phyloP scores from a whole-genome alignment of 2,888 invertebrate species.

The Stenichneumon culpator region DNA sequence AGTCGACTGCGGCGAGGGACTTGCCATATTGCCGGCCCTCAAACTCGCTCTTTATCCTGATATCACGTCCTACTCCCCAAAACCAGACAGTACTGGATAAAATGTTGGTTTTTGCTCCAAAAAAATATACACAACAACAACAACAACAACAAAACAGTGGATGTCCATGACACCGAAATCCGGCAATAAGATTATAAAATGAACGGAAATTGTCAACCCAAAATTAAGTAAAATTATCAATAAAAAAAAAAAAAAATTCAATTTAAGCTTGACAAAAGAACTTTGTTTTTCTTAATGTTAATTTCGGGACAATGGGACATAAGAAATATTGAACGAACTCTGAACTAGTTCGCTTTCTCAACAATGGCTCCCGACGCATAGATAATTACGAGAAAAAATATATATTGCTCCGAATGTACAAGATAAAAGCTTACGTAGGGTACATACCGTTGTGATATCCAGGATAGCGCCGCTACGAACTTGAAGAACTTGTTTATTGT shows the following conservation, averaged over 20 bases:
- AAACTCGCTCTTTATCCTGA: slow-evolving; percentile 73
- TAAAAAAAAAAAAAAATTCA: neutral
- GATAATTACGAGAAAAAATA: neutral
- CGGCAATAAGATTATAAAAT: neutral
- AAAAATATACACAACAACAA: neutral
- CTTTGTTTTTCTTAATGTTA: neutral
- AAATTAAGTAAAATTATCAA: too few species aligned
- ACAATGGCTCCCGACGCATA: slow-evolving; percentile 5
- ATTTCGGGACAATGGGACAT: neutral
- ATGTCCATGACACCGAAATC: neutral
- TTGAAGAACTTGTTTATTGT: slow-evolving; percentile 1
- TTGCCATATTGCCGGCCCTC: slow-evolving; percentile 88
- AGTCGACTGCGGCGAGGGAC: slow-evolving; percentile 94
- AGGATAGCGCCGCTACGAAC: neutral
- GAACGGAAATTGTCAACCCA: neutral
- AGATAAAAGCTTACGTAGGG: neutral
- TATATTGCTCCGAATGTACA: neutral
- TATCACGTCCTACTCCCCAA: slow-evolving; percentile 66
- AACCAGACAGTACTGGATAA: neutral
- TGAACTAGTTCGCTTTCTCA: neutral
- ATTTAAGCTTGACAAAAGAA: neutral
- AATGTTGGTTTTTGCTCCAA: neutral
- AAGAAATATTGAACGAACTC: neutral
- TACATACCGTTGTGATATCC: slow-evolving; percentile 20
- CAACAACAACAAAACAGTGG: neutral